phyloP scores from a whole-genome alignment of 2,888 invertebrate genomes.

The Drosophila kuntzei region DNA sequence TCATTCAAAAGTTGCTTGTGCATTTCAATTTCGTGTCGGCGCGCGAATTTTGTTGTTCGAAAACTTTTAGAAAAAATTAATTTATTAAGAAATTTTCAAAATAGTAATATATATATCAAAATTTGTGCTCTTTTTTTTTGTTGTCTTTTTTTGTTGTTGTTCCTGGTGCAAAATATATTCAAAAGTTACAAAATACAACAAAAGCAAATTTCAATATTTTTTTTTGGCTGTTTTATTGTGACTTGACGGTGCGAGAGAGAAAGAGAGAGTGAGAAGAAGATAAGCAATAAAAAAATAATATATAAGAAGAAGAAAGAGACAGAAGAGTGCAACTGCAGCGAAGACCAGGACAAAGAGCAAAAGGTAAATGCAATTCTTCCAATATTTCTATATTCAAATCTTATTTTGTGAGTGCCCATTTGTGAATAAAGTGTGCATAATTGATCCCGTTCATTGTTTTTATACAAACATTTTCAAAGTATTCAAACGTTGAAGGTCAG shows the following conservation, averaged over 20 bases:
- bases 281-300: background rate
- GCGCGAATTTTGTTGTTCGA: constrained; percentile 1
- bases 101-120: background rate
- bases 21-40: constrained; percentile 10
- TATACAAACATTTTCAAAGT: constrained; percentile 9
- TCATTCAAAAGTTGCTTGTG: background rate
- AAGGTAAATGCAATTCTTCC: constrained; percentile 46
- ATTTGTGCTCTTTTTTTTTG: constrained; percentile 7
- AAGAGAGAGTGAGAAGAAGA: constrained; percentile 10
- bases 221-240: constrained; percentile 7
- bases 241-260: constrained; percentile 3
- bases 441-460: background rate
- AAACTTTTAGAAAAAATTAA: constrained; percentile 1
- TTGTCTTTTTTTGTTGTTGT: constrained; percentile 23
- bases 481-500: constrained; percentile 38
- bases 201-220: background rate
- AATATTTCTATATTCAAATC: constrained; percentile 9
- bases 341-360: constrained; percentile 33
- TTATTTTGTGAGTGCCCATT: background rate
- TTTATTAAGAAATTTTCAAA: too few relatives aligned
- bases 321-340: constrained; percentile 31
- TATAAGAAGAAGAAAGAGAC: constrained; percentile 19
- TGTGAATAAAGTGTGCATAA: constrained; percentile 10
- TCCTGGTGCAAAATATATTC: constrained; percentile 10
- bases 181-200: constrained; percentile 12